Base-by-base conservation (phyloP, 1,140 invertebrate species). In the Micrasema minimum region DNA sequence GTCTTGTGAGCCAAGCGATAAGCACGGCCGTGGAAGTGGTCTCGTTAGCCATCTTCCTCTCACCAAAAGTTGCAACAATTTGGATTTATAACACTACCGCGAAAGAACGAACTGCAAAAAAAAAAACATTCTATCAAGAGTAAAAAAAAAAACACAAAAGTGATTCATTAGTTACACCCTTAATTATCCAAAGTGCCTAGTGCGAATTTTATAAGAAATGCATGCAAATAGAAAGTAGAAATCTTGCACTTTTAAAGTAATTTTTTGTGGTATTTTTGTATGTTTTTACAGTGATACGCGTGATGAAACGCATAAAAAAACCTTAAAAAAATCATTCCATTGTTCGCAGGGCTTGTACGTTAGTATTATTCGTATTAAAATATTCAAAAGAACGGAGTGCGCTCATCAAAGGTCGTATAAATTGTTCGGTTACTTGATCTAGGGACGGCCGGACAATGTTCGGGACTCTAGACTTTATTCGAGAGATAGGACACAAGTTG, bases 401-500 rank as follows among this genome's bases (percentile, higher is more conserved):
- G 26, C 7, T 31, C 26, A 31, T 31, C 26, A 31, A 31, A 31
- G 26, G 26, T 31, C 26, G 26, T 4, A 31, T 31, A 31, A 31
- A 31, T 31, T 31, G 26, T 4, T 31, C 26, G 26, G 26, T 31
- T 18, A 14, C 26, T 55, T 1, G 12, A 53, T 0, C 12, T 14
- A n/a, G 14, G 22, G 31, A 20, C 38, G 35, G 45, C 22, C 26
- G 22, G 1, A 46, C 26, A 11, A 75, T 75, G 70, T 71, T 69
- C 22, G 70, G 67, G 9, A 75, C 67, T 12, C 45, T 75, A 55
- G 74, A 75, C 51, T 66, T 75, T 59, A 41, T 75, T 1, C 16
- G 74, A 9, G 70, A 51, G 22, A 65, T 75, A 22, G 66, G 74
- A 37, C 70, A 72, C 18, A 75, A 75, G 55, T 26, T 75, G 38